Percentiles rank a stretch among this genome's conserved stretches.
Evolutionary conservation across 2,797 vertebrate genomes (phyloP).

Genomic region (Neoniphon sammara): DNA sequence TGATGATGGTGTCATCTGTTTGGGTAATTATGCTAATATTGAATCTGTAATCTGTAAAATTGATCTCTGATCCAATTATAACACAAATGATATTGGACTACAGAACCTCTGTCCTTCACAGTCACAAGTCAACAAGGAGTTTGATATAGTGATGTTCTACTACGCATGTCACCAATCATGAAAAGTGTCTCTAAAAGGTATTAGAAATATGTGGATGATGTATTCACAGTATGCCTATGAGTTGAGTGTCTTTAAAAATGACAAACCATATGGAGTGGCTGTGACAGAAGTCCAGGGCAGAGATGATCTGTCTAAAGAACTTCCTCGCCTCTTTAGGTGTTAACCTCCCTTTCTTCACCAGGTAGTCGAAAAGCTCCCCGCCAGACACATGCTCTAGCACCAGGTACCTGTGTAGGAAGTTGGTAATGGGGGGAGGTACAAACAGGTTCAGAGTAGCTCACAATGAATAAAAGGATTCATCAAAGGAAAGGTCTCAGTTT

Average conservation of each 20-base stretch:
- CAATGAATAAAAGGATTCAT: not conserved
- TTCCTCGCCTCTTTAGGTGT: constrained; percentile 99
- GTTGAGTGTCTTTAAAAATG: not conserved
- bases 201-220: not conserved
- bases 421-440: no score
- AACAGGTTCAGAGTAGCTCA: no score
- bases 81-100: no score
- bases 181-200: not conserved
- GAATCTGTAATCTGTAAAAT: no score
- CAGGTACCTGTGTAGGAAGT: constrained; percentile 86
- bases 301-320: constrained; percentile 99
- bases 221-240: not conserved
- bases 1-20: no score
- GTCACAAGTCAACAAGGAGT: no score
- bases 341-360: constrained; percentile 96
- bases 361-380: constrained; percentile 97
- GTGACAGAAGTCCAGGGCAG: constrained; percentile 98
- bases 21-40: no score
- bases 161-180: no score
- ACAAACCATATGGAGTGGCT: constrained; percentile 98
- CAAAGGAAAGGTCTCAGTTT: not conserved
- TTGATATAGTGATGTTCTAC: no score
- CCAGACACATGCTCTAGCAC: constrained; percentile 98
- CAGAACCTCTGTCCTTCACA: not conserved
- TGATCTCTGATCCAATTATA: no score